Conservation (phyloP, 1,140 invertebrate genomes). For the Reticulitermes speratus region DNA sequence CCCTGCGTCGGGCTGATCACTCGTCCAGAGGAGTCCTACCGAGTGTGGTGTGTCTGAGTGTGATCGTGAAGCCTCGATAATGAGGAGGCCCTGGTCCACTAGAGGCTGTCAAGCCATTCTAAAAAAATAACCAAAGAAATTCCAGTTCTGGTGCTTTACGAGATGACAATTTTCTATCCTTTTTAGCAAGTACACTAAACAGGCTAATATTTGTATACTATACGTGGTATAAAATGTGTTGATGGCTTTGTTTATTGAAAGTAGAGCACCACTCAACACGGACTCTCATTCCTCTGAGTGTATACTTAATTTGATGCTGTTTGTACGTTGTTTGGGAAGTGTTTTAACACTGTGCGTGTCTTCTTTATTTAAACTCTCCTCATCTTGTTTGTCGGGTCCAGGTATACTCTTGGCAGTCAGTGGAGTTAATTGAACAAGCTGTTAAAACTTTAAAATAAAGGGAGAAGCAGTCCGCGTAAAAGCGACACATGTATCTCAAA, state of each 20-base stretch:
- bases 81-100: too few relatives aligned
- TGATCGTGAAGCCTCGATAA: too few relatives aligned
- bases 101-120: too few relatives aligned
- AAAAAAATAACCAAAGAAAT: too few relatives aligned
- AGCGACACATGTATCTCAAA: not conserved
- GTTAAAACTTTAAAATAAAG: constrained; percentile 15
- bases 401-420: not conserved
- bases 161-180: too few relatives aligned
- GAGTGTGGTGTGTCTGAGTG: too few relatives aligned
- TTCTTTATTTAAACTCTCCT: not conserved
- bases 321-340: not conserved
- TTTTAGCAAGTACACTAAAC: too few relatives aligned
- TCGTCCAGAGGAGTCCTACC: too few relatives aligned
- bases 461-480: not conserved
- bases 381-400: constrained; percentile 8
- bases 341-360: constrained; percentile 11
- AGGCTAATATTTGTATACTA: too few relatives aligned
- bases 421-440: constrained; percentile 10
- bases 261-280: not conserved
- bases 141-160: too few relatives aligned
- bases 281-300: not conserved
- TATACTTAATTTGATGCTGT: not conserved
- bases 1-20: too few relatives aligned
- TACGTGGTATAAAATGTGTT: not conserved
- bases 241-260: not conserved